Percentiles rank a stretch among this genome's conserved stretches.
Evolutionary conservation across 2,797 vertebrate species (phyloP).

Genomic region (Knipowitschia caucasica): DNA sequence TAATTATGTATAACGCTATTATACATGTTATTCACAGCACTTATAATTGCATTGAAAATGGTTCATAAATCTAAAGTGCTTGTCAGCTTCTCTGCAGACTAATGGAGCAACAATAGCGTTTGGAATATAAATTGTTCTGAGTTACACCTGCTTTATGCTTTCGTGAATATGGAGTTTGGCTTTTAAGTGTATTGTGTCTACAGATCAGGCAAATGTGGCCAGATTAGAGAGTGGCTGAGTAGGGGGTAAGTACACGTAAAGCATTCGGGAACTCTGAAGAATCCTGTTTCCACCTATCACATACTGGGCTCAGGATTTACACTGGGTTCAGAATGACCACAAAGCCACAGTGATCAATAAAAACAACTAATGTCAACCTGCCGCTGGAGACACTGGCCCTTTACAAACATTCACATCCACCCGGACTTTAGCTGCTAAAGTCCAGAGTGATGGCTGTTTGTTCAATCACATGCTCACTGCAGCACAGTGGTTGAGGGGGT

Average conservation of each 20-base stretch:
- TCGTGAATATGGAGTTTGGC: not conserved
- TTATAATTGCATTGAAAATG: conserved; percentile 45
- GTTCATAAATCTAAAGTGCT: conserved; percentile 31
- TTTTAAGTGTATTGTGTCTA: not conserved
- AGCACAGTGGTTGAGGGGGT: too few species aligned
- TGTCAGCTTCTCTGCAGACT: conserved; percentile 24
- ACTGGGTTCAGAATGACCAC: too few species aligned
- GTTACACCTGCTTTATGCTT: not conserved
- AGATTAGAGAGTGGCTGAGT: not conserved
- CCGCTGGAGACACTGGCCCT: too few species aligned
- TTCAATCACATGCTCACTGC: too few species aligned
- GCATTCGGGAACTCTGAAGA: too few species aligned
- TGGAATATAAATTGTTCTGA: not conserved
- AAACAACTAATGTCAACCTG: too few species aligned
- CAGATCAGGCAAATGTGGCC: not conserved
- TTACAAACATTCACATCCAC: too few species aligned
- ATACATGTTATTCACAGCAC: conserved; percentile 28
- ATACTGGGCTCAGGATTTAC: too few species aligned
- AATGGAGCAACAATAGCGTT: conserved; percentile 7
- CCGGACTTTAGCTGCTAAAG: too few species aligned
- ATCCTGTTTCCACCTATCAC: too few species aligned
- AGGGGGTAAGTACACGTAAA: not conserved
- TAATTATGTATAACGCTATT: conserved; percentile 47
- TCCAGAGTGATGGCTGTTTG: too few species aligned
- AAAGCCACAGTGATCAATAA: too few species aligned